Base-by-base conservation (phyloP, 2,888 invertebrate species). In the Ryuthela nishihirai region DNA sequence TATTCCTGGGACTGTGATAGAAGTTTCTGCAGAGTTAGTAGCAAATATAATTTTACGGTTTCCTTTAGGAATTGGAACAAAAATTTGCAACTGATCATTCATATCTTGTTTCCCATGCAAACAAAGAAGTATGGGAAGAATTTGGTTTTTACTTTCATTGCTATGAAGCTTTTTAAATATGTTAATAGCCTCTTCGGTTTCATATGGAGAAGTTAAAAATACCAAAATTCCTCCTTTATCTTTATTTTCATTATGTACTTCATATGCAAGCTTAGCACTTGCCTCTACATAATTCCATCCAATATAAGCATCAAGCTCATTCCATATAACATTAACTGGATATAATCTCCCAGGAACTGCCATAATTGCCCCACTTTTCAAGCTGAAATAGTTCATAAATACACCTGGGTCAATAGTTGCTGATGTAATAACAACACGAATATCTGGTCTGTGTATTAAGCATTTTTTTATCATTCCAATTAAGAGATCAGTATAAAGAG, bases 1-100 rank as follows among this genome's bases (percentile, higher is more conserved):
- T 10, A 76, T 70, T 3, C 74, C 74, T 24, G 72, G 72, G 39
- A 76, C 74, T 3, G 75, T 75, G 1, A 75, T 64, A 1, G 74
- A 74, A 2, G 76, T 75, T 64, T 76, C 76, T 2, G 75, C 75
- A 52, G 70, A 68, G 66, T 75, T 74, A 10, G 75, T 76, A 3
- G 74, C 72, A 69, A 75, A 73, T 3, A 75, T 71, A 12, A 75
- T 64, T 62, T 74, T 75, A 36, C 74, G 65, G 23, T 65, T 50
- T n/a, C 9, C n/a, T 15, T 15, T 9, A 4, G 20, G 6, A 9
- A 9, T 41, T 2, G 36, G 43, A 2, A 54, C 38, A 63, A 75
- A 74, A 0, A 74, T 71, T 15, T 54, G 34, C 38, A 69, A 65
- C 44, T 74, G 74, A 24, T 74, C 72, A n/a, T 71, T 68, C 25